phyloP scores from a whole-genome alignment of 2,113 vertebrate species.

The Toxotes jaculatrix region DNA sequence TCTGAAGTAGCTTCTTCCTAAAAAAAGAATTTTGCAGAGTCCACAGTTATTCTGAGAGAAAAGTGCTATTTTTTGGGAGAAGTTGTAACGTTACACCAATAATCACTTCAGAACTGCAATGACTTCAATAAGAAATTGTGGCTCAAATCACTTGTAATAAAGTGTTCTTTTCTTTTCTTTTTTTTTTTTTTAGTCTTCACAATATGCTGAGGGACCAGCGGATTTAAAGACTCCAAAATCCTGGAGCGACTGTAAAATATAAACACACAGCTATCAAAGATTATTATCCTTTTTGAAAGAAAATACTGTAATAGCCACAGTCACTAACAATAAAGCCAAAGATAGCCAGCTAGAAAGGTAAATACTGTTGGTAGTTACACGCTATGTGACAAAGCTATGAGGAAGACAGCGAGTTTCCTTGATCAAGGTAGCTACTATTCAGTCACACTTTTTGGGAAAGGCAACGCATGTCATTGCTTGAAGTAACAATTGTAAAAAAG shows the following conservation, averaged over 20 bases:
- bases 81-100: not conserved
- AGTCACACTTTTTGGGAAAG: conserved; percentile 64
- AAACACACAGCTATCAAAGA: conserved; percentile 59
- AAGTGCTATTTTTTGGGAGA: conserved; percentile 46
- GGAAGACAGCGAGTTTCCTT: conserved; percentile 67
- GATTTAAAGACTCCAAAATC: conserved; percentile 48
- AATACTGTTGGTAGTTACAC: conserved; percentile 67
- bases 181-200: conserved; percentile 12
- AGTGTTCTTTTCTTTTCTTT: conserved; percentile 3
- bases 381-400: conserved; percentile 68
- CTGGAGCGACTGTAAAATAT: conserved; percentile 38
- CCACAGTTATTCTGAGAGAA: conserved; percentile 16
- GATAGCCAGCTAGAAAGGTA: conserved; percentile 61
- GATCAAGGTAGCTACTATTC: conserved; percentile 61
- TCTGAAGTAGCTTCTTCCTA: conserved; percentile 24
- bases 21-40: conserved; percentile 11
- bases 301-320: conserved; percentile 60
- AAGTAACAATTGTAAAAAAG: conserved; percentile 61
- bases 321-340: conserved; percentile 68
- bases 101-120: not conserved
- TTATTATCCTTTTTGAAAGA: conserved; percentile 30
- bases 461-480: conserved; percentile 65
- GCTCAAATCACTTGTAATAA: not conserved
- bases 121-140: conserved; percentile 6
- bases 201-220: conserved; percentile 18